Evolutionary conservation across 2,888 invertebrate genomes (phyloP).

Genomic region (Calliopum simillimum): DNA sequence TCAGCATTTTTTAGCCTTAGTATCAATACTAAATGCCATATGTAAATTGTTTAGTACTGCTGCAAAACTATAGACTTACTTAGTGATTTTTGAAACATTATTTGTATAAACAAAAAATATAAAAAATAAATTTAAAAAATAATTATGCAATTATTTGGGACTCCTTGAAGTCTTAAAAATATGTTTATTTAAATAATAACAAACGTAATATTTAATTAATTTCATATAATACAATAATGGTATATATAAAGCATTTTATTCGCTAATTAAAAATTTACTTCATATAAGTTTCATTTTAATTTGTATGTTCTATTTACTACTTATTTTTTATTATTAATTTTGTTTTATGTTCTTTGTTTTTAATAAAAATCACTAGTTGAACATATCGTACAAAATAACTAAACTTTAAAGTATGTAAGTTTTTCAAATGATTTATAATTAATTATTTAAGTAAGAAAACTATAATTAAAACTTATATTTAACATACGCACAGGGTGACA

Average conservation of each 20-base stretch:
- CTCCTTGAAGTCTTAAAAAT: too few species aligned
- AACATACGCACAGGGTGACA: conserved; percentile 18
- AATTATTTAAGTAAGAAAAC: neutral
- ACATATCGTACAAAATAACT: conserved; percentile 63
- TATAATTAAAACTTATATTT: conserved; percentile 4
- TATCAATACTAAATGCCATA: too few species aligned
- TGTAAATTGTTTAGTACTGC: conserved; percentile 13
- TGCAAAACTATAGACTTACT: conserved; percentile 38
- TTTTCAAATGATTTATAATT: conserved; percentile 1
- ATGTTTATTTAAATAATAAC: too few species aligned
- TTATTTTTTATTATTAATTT: too few species aligned
- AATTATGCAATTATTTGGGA: too few species aligned
- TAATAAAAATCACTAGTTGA: conserved; percentile 61
- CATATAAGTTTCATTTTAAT: neutral
- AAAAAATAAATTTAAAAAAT: neutral
- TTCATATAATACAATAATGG: too few species aligned
- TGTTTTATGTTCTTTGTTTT: too few species aligned
- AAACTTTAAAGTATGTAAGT: conserved; percentile 10
- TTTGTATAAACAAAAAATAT: neutral
- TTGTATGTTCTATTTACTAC: too few species aligned
- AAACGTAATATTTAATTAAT: too few species aligned
- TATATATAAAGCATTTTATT: too few species aligned
- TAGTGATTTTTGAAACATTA: conserved; percentile 5
- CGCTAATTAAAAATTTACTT: neutral
- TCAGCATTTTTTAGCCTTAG: neutral